These are phyloP conservation scores for Candidula unifasciata DNA, from an alignment of 2,888 invertebrate genomes.

Conservation along the genomic window DNA sequence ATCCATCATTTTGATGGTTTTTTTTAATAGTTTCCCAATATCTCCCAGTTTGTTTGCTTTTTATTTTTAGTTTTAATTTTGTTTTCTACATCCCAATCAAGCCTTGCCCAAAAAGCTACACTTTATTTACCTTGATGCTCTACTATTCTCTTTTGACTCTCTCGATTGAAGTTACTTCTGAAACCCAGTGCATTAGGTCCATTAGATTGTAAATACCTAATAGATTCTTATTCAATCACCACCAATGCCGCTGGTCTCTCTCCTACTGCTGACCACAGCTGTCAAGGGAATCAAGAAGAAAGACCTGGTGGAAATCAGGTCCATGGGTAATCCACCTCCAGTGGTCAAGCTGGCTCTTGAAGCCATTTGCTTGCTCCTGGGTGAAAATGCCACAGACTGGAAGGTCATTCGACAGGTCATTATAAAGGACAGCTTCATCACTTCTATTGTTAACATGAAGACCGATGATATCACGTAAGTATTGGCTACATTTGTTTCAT, in stretches of 20 bases:
- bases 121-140: neutral
- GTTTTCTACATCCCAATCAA: neutral
- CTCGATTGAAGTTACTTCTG: neutral
- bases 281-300: constrained; percentile 99
- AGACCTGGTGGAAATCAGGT: constrained; percentile 98
- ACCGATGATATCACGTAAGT: constrained; percentile 76
- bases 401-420: constrained; percentile 97
- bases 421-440: constrained; percentile 89
- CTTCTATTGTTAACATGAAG: constrained; percentile 74
- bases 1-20: too few species aligned
- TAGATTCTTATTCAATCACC: constrained; percentile 20
- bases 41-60: neutral
- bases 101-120: neutral
- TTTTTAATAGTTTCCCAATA: too few species aligned
- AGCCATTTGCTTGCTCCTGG: constrained; percentile 98
- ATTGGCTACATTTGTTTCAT: neutral
- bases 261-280: constrained; percentile 81
- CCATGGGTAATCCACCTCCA: constrained; percentile 99
- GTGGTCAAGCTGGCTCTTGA: constrained; percentile 98
- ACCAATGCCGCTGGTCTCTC: constrained; percentile 22
- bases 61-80: neutral
- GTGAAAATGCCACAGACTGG: constrained; percentile 99
- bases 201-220: constrained; percentile 1
- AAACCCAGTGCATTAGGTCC: neutral
- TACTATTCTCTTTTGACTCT: neutral